These are phyloP conservation scores for Torymus auratus DNA, from an alignment of 2,888 invertebrate genomes.

Conservation along the genomic window DNA sequence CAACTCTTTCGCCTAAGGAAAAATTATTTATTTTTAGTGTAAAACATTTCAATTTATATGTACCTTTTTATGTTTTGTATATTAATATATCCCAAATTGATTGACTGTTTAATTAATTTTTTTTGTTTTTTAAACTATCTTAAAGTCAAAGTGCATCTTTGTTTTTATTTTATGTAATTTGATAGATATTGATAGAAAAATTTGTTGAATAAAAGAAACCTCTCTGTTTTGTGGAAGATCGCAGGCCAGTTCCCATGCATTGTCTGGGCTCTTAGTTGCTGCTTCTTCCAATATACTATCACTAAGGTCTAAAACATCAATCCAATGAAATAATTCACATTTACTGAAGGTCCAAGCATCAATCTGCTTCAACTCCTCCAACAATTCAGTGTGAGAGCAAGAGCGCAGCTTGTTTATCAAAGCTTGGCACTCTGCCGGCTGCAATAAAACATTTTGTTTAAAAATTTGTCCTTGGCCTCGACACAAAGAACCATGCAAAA, in stretches of 20 bases:
- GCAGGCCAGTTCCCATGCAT: slow-evolving; percentile 85
- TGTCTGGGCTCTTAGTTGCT: slow-evolving; percentile 80
- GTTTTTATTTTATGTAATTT: neutral
- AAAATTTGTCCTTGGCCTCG: neutral
- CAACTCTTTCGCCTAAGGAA: slow-evolving; percentile 82
- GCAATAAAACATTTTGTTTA: slow-evolving; percentile 57
- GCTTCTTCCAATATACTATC: slow-evolving; percentile 87
- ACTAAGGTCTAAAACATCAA: slow-evolving; percentile 87
- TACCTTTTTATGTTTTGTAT: too few relatives aligned
- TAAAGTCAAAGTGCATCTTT: neutral
- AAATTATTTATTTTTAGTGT: slow-evolving; percentile 20
- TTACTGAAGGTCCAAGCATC: slow-evolving; percentile 91
- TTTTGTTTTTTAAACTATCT: too few relatives aligned
- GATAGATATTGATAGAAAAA: neutral
- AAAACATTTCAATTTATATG: neutral
- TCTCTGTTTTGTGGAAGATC: slow-evolving; percentile 82
- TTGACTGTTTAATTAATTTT: too few relatives aligned
- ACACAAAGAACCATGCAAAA: neutral
- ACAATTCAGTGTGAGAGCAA: slow-evolving; percentile 82
- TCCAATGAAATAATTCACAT: slow-evolving; percentile 92
- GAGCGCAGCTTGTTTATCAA: slow-evolving; percentile 85
- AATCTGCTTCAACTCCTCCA: slow-evolving; percentile 84
- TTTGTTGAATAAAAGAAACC: slow-evolving; percentile 69
- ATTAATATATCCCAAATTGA: neutral
- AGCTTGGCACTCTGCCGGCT: slow-evolving; percentile 86